Conservation (phyloP, 2,113 vertebrate genomes). For the Nyctibius bracteatus region DNA sequence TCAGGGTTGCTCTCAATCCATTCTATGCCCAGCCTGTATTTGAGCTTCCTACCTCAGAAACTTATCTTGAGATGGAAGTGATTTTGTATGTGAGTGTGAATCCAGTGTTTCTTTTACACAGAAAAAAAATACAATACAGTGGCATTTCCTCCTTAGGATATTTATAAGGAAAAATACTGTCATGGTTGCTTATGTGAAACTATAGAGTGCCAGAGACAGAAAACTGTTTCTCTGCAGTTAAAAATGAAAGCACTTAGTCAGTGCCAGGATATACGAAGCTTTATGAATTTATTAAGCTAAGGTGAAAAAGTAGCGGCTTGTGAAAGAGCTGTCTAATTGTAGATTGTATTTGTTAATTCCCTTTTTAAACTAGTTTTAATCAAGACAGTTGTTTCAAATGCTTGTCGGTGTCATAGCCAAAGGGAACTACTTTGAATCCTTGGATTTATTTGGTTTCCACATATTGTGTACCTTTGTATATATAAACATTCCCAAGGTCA, state of each 20-base stretch:
- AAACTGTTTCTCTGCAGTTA: not conserved
- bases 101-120: not conserved
- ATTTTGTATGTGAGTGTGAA: not conserved
- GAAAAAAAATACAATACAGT: not conserved
- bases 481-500: not conserved
- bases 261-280: not conserved
- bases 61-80: not conserved
- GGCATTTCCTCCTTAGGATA: not conserved
- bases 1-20: no score
- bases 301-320: not conserved
- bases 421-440: not conserved
- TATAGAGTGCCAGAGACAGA: not conserved
- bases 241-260: not conserved
- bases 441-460: not conserved
- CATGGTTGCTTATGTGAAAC: not conserved
- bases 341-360: not conserved
- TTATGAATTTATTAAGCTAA: not conserved
- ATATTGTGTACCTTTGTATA: not conserved
- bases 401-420: not conserved
- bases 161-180: not conserved
- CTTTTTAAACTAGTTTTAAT: not conserved
- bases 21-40: no score
- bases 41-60: not conserved
- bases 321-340: not conserved
- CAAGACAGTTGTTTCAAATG: not conserved